Percentiles rank a stretch among this genome's conserved stretches.
phyloP scores from a whole-genome alignment of 2,888 invertebrate genomes.

The Mythimna pallens region DNA sequence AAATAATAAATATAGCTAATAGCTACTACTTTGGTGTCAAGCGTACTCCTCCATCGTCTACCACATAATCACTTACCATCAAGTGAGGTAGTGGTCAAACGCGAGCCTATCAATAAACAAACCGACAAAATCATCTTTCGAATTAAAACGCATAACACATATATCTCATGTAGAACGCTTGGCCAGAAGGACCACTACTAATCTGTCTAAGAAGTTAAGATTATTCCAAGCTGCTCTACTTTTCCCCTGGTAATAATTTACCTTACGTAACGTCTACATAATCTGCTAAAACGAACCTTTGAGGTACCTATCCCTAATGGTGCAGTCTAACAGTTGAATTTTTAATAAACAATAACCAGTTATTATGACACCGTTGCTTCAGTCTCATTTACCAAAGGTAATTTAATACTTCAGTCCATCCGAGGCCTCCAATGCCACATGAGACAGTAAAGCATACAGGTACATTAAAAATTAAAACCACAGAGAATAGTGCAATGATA shows the following conservation, averaged over 20 bases:
- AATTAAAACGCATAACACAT: background rate
- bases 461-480: conserved; percentile 24
- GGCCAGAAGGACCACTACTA: background rate
- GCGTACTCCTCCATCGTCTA: too few relatives aligned
- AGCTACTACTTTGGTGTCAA: too few relatives aligned
- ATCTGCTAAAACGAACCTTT: background rate
- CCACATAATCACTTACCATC: too few relatives aligned
- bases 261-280: background rate
- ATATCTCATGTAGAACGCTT: too few relatives aligned
- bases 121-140: too few relatives aligned
- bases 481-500: conserved; percentile 36
- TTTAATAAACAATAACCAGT: conserved; percentile 2
- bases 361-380: background rate
- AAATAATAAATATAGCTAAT: too few relatives aligned
- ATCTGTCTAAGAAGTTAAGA: background rate
- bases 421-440: conserved; percentile 4
- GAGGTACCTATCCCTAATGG: conserved; percentile 5
- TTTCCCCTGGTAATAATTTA: background rate
- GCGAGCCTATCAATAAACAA: too few relatives aligned
- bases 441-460: conserved; percentile 5
- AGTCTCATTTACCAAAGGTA: background rate
- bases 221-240: background rate
- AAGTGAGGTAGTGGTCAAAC: too few relatives aligned
- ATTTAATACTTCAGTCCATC: conserved; percentile 16
- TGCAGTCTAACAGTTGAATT: background rate